These are phyloP conservation scores for Drosophila acutilabella DNA, from an alignment of 2,888 invertebrate genomes.

Conservation along the genomic window DNA sequence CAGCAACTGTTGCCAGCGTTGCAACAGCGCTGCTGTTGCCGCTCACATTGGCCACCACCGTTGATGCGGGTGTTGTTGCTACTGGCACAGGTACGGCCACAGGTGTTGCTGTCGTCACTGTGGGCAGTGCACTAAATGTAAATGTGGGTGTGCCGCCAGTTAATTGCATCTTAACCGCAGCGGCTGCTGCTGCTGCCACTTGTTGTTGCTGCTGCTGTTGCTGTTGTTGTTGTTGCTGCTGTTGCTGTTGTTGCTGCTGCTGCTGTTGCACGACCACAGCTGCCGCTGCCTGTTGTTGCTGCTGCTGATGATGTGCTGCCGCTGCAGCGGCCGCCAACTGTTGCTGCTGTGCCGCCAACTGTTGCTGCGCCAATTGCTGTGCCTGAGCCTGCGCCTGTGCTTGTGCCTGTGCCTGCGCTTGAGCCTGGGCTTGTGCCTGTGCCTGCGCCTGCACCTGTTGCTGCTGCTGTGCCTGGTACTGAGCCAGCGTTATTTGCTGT, in stretches of 20 bases:
- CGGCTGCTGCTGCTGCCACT: slow-evolving; percentile 39
- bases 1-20: slow-evolving; percentile 21
- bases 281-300: slow-evolving; percentile 63
- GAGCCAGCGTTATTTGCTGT: slow-evolving; percentile 82
- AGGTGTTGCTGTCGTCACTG: slow-evolving; percentile 61
- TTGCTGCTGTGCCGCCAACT: slow-evolving; percentile 66
- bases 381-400: slow-evolving; percentile 82
- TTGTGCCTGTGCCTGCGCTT: slow-evolving; percentile 81
- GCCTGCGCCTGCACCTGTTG: slow-evolving; percentile 69
- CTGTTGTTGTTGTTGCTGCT: slow-evolving; percentile 60
- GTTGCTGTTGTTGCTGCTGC: slow-evolving; percentile 55
- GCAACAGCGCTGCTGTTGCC: slow-evolving; percentile 41
- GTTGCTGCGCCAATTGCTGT: slow-evolving; percentile 63
- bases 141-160: slow-evolving; percentile 81
- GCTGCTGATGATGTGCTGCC: slow-evolving; percentile 73
- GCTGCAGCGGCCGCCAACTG: slow-evolving; percentile 61
- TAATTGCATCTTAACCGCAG: slow-evolving; percentile 79
- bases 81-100: slow-evolving; percentile 48
- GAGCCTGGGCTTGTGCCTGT: slow-evolving; percentile 80
- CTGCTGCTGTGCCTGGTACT: slow-evolving; percentile 83
- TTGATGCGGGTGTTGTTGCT: slow-evolving; percentile 18
- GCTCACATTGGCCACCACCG: slow-evolving; percentile 24
- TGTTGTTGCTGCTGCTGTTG: slow-evolving; percentile 61
- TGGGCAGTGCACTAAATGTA: slow-evolving; percentile 81
- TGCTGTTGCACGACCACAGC: slow-evolving; percentile 57